Evolutionary conservation across 2,888 invertebrate species (phyloP).

Genomic region (Orchesella flavescens): DNA sequence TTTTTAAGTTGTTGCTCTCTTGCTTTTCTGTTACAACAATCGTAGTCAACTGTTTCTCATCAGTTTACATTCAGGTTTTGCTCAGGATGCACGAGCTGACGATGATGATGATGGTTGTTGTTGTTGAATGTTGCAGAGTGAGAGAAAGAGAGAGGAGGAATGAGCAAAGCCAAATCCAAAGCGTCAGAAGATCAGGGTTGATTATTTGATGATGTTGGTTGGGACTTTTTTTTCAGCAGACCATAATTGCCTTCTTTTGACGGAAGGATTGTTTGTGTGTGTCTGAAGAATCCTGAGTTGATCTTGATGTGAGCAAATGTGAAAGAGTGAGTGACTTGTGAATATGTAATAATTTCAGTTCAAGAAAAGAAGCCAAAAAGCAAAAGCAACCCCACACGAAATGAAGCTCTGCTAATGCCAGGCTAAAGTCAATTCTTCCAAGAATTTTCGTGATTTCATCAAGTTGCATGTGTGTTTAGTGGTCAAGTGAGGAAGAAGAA

Average conservation of each 20-base stretch:
- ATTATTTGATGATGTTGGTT: neutral
- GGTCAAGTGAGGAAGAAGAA: neutral
- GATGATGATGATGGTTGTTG: conserved; percentile 56
- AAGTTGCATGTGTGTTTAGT: too few relatives aligned
- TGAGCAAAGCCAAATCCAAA: too few relatives aligned
- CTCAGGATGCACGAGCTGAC: conserved; percentile 61
- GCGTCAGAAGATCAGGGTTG: conserved; percentile 9
- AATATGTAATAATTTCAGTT: too few relatives aligned
- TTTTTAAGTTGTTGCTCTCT: conserved; percentile 22
- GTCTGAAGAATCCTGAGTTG: neutral
- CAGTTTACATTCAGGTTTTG: conserved; percentile 66
- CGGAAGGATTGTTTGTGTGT: neutral
- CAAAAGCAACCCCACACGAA: too few relatives aligned
- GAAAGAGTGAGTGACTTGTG: conserved; percentile 7
- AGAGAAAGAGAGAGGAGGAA: conserved; percentile 22
- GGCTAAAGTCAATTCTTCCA: neutral
- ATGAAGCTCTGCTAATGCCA: too few relatives aligned
- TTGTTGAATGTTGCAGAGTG: conserved; percentile 43
- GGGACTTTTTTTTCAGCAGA: neutral
- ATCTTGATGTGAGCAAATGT: neutral
- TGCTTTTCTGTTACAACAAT: conserved; percentile 50
- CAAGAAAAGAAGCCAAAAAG: too few relatives aligned
- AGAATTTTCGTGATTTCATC: neutral
- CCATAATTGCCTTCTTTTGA: too few relatives aligned
- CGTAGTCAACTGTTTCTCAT: conserved; percentile 62